Percentiles rank a stretch among this genome's conserved stretches.
Conservation (phyloP, 2,113 vertebrate species). For the Pituophis catenifer region DNA sequence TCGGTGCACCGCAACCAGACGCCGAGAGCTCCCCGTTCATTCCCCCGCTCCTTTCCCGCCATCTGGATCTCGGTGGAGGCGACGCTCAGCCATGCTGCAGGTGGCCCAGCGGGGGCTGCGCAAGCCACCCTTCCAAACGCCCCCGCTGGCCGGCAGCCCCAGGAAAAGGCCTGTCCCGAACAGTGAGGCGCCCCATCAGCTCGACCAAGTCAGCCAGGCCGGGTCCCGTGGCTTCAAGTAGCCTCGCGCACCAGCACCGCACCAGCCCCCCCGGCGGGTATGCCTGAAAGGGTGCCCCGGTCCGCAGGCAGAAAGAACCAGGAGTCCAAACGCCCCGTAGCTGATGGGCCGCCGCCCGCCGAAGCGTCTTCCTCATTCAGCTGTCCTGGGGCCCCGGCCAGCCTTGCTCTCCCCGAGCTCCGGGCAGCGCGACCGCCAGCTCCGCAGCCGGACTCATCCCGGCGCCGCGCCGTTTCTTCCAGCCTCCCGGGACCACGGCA, state of each 20-base stretch:
- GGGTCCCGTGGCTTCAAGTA: background rate
- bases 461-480: background rate
- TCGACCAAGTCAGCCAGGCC: background rate
- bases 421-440: background rate
- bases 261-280: background rate
- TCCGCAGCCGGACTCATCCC: background rate
- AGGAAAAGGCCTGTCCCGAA: background rate
- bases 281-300: background rate
- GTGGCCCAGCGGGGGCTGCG: background rate
- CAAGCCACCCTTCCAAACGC: background rate
- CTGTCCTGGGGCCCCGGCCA: rapidly evolving
- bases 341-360: background rate
- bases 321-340: background rate
- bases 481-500: background rate
- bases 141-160: background rate
- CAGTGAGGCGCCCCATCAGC: background rate
- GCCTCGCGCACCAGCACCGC: no score
- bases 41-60: background rate
- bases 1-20: background rate
- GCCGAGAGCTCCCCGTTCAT: background rate
- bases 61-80: background rate
- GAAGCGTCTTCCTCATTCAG: rapidly evolving
- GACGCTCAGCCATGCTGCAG: background rate
- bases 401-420: background rate
- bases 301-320: background rate